Evolutionary conservation across 1,140 invertebrate genomes (phyloP), one percentile per base, ranked within the genome.

Genomic region (Liolophura sinensis): DNA sequence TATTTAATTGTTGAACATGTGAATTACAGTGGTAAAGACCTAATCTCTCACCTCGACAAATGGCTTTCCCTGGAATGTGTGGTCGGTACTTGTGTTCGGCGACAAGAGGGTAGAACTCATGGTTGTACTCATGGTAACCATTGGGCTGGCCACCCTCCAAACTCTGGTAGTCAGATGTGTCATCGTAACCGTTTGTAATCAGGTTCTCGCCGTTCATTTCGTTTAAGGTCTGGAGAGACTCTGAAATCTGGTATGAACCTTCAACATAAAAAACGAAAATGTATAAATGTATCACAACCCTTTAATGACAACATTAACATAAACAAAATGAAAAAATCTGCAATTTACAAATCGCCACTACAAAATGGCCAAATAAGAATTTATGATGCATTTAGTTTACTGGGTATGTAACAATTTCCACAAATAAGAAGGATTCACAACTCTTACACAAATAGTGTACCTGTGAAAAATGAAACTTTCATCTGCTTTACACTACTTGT

Each of bases 151-250:
- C 61, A 57, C 66, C 73, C 51, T 90, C 87, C 27, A 91, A 76
- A 67, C 88, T 88, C 71, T 92, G 91, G 79, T 92, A 92, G 56
- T 93, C 91, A 60, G 89, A 82, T 11, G 86, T 84, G 25, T 89
- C 88, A 47, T 91, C 90, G 75, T 88, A 89, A 14, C 83, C 47
- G 14, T 18, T 31, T 18, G 24, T 46, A 20, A 18, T 67, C 24
- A 20, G 50, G n/a, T 64, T 40, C 18, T n/a, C 31, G 27, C 60
- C 40, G 25, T 58, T 51, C 49, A 67, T 64, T 6, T 77, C 75
- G 55, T 68, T 74, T 22, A 79, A 49, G 18, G 75, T 71, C 60
- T 84, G 83, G 67, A 84, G 78, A 12, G 84, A 81, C 61, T 84
- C 82, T 0, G 79, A 73, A n/a, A 84, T 78, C 67, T 80, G 79